A percentile compares a stretch with the other conserved stretches of the same genome.
Evolutionary conservation across 1,140 invertebrate genomes (phyloP).

Genomic region (Euschistus heros): DNA sequence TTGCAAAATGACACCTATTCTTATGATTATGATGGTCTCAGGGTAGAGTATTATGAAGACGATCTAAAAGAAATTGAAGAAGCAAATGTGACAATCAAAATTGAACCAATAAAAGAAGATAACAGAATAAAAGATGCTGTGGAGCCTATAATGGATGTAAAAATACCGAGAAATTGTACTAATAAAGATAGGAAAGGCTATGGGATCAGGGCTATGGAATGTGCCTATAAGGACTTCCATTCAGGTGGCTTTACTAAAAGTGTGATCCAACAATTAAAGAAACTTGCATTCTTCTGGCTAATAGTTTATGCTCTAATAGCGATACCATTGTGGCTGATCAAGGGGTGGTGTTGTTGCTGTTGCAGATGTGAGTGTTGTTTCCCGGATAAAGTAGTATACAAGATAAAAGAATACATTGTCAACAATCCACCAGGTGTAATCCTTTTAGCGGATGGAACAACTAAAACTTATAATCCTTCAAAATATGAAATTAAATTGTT

Average conservation of each 20-base stretch:
- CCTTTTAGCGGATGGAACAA: neutral
- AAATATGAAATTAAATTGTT: neutral
- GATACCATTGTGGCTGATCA: neutral
- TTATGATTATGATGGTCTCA: no score
- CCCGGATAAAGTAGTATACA: neutral
- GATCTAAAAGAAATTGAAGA: no score
- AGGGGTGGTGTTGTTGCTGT: constrained; percentile 16
- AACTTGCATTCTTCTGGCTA: neutral
- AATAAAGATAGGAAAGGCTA: constrained; percentile 1
- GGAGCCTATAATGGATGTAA: neutral
- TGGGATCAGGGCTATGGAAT: neutral
- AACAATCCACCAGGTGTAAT: constrained; percentile 2
- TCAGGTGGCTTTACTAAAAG: neutral
- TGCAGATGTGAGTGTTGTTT: constrained; percentile 4
- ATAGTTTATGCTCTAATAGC: neutral
- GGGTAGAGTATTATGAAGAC: no score
- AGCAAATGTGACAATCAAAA: neutral
- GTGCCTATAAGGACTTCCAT: neutral
- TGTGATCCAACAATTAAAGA: neutral
- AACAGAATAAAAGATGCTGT: neutral
- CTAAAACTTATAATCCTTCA: neutral
- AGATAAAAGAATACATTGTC: neutral
- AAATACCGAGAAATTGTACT: constrained; percentile 1
- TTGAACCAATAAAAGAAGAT: neutral
- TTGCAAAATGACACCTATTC: no score